A percentile compares a stretch with the other conserved stretches of the same genome.
phyloP scores from a whole-genome alignment of 2,113 vertebrate species.

The Myrmecobius fasciatus region DNA sequence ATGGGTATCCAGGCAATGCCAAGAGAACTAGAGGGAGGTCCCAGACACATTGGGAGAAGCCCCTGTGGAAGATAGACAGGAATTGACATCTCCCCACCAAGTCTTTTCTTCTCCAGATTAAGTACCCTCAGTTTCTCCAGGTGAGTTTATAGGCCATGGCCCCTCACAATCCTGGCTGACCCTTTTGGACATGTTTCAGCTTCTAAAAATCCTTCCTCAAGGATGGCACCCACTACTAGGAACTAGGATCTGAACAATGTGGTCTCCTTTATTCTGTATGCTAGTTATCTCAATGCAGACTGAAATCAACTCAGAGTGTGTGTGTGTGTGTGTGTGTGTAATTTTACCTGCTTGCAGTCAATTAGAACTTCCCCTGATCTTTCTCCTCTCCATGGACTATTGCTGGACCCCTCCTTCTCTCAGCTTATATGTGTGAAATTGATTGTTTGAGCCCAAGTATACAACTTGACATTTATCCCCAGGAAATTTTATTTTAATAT shows the following conservation, averaged over 20 bases:
- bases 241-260: neutral
- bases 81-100: neutral
- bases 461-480: neutral
- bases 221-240: neutral
- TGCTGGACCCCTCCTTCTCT: conserved; percentile 29
- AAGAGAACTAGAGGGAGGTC: too few species aligned
- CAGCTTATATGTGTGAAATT: neutral
- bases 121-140: too few species aligned
- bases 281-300: neutral
- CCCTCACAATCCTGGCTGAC: conserved; percentile 17
- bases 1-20: too few species aligned
- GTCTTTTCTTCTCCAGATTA: neutral
- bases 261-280: neutral
- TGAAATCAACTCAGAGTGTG: neutral
- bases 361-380: neutral
- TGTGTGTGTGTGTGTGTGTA: neutral
- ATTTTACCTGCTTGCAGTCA: neutral
- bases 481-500: neutral
- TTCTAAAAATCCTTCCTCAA: neutral
- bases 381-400: neutral
- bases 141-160: neutral
- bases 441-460: neutral
- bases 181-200: neutral
- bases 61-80: neutral
- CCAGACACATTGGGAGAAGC: neutral